Evolutionary conservation across 1,140 invertebrate genomes (phyloP).

Genomic region (Saxidomus purpurata): DNA sequence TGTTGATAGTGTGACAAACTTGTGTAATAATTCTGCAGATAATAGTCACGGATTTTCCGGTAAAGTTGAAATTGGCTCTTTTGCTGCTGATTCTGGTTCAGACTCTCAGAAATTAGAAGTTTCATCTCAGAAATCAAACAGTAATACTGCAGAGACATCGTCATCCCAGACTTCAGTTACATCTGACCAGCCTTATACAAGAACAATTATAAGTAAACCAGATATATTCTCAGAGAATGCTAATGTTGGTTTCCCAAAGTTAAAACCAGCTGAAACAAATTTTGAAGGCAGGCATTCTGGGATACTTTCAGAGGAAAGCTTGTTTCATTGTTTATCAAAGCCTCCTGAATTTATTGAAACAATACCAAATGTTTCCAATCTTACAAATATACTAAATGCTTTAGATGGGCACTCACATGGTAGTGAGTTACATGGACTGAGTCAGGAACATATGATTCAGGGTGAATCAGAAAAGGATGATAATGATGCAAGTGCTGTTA

Average conservation of each 20-base stretch:
- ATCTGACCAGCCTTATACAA: background rate
- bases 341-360: slow-evolving; percentile 51
- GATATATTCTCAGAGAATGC: slow-evolving; percentile 59
- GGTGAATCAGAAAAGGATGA: background rate
- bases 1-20: background rate
- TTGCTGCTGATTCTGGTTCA: background rate
- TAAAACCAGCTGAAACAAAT: background rate
- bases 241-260: slow-evolving; percentile 51
- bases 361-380: slow-evolving; percentile 42
- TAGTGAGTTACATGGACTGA: background rate
- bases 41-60: background rate
- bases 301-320: slow-evolving; percentile 57
- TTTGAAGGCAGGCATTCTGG: background rate
- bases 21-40: background rate
- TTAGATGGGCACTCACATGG: slow-evolving; percentile 30
- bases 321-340: slow-evolving; percentile 61
- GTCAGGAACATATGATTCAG: background rate
- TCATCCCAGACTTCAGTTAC: slow-evolving; percentile 7
- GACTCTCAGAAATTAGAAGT: background rate
- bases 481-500: background rate
- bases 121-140: slow-evolving; percentile 3
- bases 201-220: slow-evolving; percentile 34
- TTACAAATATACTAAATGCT: slow-evolving; percentile 59
- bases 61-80: background rate
- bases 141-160: background rate